Evolutionary conservation across 2,888 invertebrate species (phyloP).

Genomic region (Rhorus exstirpatorius): DNA sequence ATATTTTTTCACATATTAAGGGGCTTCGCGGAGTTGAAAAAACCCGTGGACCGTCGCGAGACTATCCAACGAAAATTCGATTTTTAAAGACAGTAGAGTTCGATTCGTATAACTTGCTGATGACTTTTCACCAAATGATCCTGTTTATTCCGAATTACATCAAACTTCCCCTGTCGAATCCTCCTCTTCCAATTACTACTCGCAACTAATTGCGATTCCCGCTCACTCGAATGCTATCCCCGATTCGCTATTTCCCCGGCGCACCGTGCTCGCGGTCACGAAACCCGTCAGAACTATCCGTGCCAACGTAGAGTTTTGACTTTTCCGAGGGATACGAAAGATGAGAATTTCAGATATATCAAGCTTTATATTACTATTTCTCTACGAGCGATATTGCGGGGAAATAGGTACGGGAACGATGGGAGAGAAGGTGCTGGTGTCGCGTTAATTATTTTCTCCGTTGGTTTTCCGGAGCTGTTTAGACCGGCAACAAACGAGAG

Average conservation of each 20-base stretch:
- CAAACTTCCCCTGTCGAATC: background rate
- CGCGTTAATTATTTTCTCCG: constrained; percentile 81
- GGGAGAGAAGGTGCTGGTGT: constrained; percentile 66
- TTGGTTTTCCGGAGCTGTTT: constrained; percentile 73
- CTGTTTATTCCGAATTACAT: background rate
- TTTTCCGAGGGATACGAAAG: constrained; percentile 36
- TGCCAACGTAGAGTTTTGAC: constrained; percentile 27
- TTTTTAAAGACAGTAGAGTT: too few species aligned
- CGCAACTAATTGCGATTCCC: background rate
- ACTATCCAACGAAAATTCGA: too few species aligned
- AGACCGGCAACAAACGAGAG: constrained; percentile 56
- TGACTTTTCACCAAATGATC: too few species aligned
- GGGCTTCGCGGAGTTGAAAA: too few species aligned
- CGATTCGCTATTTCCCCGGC: too few species aligned
- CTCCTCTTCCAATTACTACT: constrained; percentile 22
- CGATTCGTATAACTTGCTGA: too few species aligned
- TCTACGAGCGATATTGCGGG: constrained; percentile 45
- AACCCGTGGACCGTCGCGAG: too few species aligned
- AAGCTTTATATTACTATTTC: constrained; percentile 19
- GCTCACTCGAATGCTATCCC: background rate
- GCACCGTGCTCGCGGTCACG: background rate
- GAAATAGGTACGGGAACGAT: constrained; percentile 41
- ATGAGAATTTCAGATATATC: constrained; percentile 48
- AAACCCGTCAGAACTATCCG: constrained; percentile 35
- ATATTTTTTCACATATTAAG: too few species aligned